These are phyloP conservation scores for Leiothrix lutea DNA, from an alignment of 2,113 vertebrate species.

Conservation along the genomic window DNA sequence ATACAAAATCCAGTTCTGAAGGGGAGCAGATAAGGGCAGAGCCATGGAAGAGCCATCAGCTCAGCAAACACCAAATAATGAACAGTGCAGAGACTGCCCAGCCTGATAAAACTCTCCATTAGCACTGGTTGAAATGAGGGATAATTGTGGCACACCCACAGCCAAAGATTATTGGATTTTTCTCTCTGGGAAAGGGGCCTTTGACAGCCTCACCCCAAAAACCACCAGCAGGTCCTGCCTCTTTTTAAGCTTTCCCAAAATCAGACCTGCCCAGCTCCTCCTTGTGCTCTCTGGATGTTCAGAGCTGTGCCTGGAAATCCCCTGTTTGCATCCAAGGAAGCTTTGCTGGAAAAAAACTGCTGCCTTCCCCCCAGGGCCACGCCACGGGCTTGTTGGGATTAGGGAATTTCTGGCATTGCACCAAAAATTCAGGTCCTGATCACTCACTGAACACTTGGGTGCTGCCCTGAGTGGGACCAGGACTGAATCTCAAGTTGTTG, in stretches of 20 bases:
- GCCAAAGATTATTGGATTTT: slow-evolving; percentile 89
- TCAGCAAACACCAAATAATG: slow-evolving; percentile 98
- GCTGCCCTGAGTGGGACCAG: not conserved
- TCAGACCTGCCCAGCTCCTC: not conserved
- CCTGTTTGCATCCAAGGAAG: not conserved
- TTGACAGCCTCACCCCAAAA: slow-evolving; percentile 67
- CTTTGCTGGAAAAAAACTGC: not conserved
- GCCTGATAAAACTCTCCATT: slow-evolving; percentile 90
- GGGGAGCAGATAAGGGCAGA: slow-evolving; percentile 87
- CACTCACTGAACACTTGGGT: not conserved
- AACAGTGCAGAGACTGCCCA: slow-evolving; percentile 86
- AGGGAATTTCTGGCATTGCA: not conserved
- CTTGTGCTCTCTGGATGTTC: not conserved
- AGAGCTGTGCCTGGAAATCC: not conserved
- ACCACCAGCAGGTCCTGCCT: not conserved
- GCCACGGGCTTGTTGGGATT: not conserved
- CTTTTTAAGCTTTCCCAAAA: slow-evolving; percentile 14
- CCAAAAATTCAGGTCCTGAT: not conserved
- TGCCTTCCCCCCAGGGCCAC: accelerated
- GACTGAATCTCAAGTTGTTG: not conserved
- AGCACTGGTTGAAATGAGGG: slow-evolving; percentile 89
- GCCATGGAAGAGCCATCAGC: slow-evolving; percentile 81
- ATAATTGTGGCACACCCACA: slow-evolving; percentile 89
- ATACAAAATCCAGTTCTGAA: slow-evolving; percentile 97
- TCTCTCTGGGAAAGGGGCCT: slow-evolving; percentile 78